Evolutionary conservation across 1,140 invertebrate genomes (phyloP).

Genomic region (Pemphigus obesinymphae): DNA sequence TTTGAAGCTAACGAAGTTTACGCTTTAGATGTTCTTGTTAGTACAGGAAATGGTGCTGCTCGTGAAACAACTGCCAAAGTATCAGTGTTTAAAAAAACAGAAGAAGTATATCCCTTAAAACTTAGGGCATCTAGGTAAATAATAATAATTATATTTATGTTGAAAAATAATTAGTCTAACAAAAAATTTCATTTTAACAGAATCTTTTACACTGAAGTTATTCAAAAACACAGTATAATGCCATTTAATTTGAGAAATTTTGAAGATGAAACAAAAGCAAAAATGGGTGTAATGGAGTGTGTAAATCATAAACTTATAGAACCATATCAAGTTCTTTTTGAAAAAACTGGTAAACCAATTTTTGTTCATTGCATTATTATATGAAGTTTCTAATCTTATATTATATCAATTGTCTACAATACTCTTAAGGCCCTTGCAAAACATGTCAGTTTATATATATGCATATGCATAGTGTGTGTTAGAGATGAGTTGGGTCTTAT

Average conservation of each 20-base stretch:
- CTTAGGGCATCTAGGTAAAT: constrained; percentile 76
- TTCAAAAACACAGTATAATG: constrained; percentile 92
- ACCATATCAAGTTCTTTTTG: constrained; percentile 76
- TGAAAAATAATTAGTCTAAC: neutral
- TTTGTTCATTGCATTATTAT: too few species aligned
- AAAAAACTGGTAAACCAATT: constrained; percentile 51
- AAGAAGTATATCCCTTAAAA: constrained; percentile 94
- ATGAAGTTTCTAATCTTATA: too few species aligned
- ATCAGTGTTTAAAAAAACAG: constrained; percentile 97
- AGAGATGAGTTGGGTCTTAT: too few species aligned
- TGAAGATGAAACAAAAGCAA: constrained; percentile 95
- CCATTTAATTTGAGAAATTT: constrained; percentile 84
- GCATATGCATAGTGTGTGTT: too few species aligned
- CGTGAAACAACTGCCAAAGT: constrained; percentile 89
- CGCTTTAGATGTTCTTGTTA: constrained; percentile 95
- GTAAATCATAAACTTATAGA: constrained; percentile 96
- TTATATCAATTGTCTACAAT: too few species aligned
- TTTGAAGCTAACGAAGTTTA: constrained; percentile 98
- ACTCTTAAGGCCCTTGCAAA: too few species aligned
- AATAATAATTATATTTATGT: neutral
- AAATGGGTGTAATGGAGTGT: constrained; percentile 96
- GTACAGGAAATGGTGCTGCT: constrained; percentile 82
- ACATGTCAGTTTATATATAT: too few species aligned
- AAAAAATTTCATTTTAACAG: neutral
- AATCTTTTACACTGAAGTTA: constrained; percentile 83